A percentile compares a stretch with the other conserved stretches of the same genome.
These are phyloP conservation scores for Heteromurus nitidus DNA, from an alignment of 2,888 invertebrate species.

Conservation along the genomic window DNA sequence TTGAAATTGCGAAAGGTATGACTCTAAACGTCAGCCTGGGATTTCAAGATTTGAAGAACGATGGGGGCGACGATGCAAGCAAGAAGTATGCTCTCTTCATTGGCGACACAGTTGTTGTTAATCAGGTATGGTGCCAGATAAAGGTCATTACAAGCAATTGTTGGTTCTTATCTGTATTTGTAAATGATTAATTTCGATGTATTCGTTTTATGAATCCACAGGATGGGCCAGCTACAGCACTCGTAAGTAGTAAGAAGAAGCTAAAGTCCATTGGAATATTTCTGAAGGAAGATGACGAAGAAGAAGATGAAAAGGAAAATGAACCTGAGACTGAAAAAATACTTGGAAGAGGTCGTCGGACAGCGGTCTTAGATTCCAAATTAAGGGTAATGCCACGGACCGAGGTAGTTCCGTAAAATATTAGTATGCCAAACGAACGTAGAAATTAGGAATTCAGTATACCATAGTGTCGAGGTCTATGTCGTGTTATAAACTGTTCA, in stretches of 20 bases:
- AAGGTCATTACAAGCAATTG: too few relatives aligned
- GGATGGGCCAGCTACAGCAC: conserved; percentile 85
- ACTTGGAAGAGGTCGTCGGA: conserved; percentile 87
- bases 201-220: too few relatives aligned
- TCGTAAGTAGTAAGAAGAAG: conserved; percentile 95
- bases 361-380: conserved; percentile 94
- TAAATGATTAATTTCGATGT: too few relatives aligned
- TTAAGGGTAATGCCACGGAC: conserved; percentile 79
- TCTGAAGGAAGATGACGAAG: conserved; percentile 91
- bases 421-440: not conserved
- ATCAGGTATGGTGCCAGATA: conserved; percentile 87
- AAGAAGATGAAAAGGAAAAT: conserved; percentile 85
- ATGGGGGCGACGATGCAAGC: conserved; percentile 89
- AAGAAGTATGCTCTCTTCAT: conserved; percentile 94
- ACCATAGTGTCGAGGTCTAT: not conserved
- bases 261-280: conserved; percentile 97
- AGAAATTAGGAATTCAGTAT: too few relatives aligned
- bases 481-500: too few relatives aligned
- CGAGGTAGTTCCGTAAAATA: not conserved
- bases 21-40: conserved; percentile 97
- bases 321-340: conserved; percentile 77
- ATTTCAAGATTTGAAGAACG: conserved; percentile 88
- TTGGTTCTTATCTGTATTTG: not conserved
- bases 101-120: conserved; percentile 97
- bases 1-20: conserved; percentile 92